A percentile compares a stretch with the other conserved stretches of the same genome.
These are phyloP conservation scores for Conomelus anceps DNA, from an alignment of 2,888 invertebrate genomes.

Conservation along the genomic window DNA sequence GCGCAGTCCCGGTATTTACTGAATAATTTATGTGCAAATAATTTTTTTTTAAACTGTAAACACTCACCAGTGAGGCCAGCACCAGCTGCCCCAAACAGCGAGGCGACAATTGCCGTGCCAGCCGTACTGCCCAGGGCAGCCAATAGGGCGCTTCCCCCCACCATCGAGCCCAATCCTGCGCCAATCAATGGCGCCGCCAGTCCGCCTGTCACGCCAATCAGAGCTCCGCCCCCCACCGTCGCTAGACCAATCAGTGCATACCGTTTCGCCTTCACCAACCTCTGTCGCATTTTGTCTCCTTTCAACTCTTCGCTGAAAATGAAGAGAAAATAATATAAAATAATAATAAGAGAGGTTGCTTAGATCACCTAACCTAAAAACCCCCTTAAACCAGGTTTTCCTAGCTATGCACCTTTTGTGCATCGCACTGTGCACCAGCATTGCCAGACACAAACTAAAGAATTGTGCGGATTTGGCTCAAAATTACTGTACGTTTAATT, in stretches of 20 bases:
- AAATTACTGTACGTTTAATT: too few species aligned
- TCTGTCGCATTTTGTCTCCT: slow-evolving; percentile 44
- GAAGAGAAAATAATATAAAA: slow-evolving; percentile 19
- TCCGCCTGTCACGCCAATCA: slow-evolving; percentile 59
- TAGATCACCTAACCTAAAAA: too few species aligned
- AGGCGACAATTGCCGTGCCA: slow-evolving; percentile 51
- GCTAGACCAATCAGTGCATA: slow-evolving; percentile 57
- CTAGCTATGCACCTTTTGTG: too few species aligned
- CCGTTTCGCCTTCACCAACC: slow-evolving; percentile 51
- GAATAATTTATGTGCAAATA: not conserved
- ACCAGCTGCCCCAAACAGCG: slow-evolving; percentile 59
- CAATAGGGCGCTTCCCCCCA: slow-evolving; percentile 42
- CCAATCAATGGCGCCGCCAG: slow-evolving; percentile 57
- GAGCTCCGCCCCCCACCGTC: slow-evolving; percentile 55
- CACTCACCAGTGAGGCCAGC: slow-evolving; percentile 54
- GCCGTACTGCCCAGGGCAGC: slow-evolving; percentile 48
- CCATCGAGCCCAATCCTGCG: slow-evolving; percentile 47
- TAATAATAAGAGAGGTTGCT: too few species aligned
- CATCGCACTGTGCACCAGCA: too few species aligned
- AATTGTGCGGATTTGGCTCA: too few species aligned
- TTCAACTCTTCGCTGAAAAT: slow-evolving; percentile 46
- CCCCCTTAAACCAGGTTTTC: too few species aligned
- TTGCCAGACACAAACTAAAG: too few species aligned
- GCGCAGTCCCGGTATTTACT: not conserved
- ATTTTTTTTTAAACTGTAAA: not conserved